Percentiles rank a stretch among this genome's conserved stretches.
Evolutionary conservation across 2,113 vertebrate genomes (phyloP).

Genomic region (Petroica traversi): DNA sequence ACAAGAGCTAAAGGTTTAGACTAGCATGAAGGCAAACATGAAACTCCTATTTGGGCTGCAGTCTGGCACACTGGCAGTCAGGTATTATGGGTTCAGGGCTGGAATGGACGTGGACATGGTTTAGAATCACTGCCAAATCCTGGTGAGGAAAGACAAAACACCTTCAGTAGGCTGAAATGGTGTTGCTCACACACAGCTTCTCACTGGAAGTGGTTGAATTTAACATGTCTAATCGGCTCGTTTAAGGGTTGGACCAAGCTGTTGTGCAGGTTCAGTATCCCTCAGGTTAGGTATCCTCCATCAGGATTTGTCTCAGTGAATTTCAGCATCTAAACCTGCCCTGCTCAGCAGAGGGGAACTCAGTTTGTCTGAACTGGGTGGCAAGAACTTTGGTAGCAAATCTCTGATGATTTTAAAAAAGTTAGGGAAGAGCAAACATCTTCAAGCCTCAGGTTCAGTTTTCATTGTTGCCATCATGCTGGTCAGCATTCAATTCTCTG

Average conservation of each 20-base stretch:
- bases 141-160: not conserved
- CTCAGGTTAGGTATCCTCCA: not conserved
- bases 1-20: conserved; percentile 8
- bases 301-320: not conserved
- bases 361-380: not conserved
- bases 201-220: not conserved
- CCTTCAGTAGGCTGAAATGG: not conserved
- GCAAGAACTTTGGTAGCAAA: not conserved
- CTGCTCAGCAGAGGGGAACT: not conserved
- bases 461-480: not conserved
- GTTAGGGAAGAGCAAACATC: not conserved
- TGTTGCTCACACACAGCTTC: not conserved
- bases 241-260: not conserved
- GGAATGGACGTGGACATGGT: not conserved
- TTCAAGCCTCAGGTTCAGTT: not conserved
- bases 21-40: not conserved
- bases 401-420: not conserved
- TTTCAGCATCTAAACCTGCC: not conserved
- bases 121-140: not conserved
- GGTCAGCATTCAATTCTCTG: not conserved
- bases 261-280: accelerated
- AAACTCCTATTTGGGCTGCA: not conserved
- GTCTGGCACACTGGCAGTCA: not conserved
- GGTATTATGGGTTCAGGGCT: not conserved
- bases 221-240: not conserved